phyloP scores from a whole-genome alignment of 2,113 vertebrate species.

The Xiphophorus couchianus region DNA sequence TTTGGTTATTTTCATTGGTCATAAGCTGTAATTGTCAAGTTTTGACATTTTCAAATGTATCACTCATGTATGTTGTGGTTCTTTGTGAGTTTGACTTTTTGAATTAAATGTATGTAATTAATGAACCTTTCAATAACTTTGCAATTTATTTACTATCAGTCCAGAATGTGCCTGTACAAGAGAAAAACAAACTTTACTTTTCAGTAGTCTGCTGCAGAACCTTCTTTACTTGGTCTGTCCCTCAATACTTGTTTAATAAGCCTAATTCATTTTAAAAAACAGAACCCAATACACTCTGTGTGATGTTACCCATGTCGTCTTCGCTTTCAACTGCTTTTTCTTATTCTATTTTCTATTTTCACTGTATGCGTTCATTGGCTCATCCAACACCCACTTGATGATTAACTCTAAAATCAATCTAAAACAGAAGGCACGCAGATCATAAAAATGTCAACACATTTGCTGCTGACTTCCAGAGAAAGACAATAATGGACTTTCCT shows the following conservation, averaged over 20 bases:
- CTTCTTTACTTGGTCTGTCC: no score
- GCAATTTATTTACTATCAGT: no score
- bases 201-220: no score
- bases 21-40: no score
- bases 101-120: no score
- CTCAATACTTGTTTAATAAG: slow-evolving; percentile 55
- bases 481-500: slow-evolving; percentile 8
- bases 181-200: no score
- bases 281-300: slow-evolving; percentile 36
- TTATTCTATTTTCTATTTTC: slow-evolving; percentile 5
- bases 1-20: no score
- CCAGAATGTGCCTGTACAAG: no score
- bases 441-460: slow-evolving; percentile 54
- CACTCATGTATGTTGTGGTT: no score
- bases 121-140: no score
- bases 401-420: slow-evolving; percentile 44
- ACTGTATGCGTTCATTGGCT: slow-evolving; percentile 8
- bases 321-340: slow-evolving; percentile 2
- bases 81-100: no score
- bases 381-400: slow-evolving; percentile 18
- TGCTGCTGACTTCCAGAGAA: slow-evolving; percentile 8
- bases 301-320: slow-evolving; percentile 24
- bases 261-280: slow-evolving; percentile 31
- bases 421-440: slow-evolving; percentile 47
- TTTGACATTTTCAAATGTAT: no score